phyloP scores from a whole-genome alignment of 1,140 invertebrate genomes.

The Metopolophium dirhodum region DNA sequence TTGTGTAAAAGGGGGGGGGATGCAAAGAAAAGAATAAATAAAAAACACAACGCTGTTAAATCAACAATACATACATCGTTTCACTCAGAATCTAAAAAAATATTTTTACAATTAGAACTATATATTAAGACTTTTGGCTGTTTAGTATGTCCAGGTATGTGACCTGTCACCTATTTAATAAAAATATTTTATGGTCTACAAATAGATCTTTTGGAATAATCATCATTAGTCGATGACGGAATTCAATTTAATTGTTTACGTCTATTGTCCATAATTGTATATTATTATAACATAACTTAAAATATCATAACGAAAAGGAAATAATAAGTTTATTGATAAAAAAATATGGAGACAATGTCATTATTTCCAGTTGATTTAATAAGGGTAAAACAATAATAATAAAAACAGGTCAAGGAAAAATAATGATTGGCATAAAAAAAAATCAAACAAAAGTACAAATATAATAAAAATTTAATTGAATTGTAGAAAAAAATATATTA shows the following conservation, averaged over 20 bases:
- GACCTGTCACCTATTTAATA: neutral
- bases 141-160: too few relatives aligned
- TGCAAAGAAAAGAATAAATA: too few relatives aligned
- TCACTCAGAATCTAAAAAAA: too few relatives aligned
- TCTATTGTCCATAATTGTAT: neutral
- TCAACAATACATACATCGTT: too few relatives aligned
- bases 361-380: conserved; percentile 41
- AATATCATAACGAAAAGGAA: neutral
- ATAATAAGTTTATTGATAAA: neutral
- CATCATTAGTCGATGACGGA: neutral
- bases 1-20: too few relatives aligned
- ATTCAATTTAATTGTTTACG: neutral
- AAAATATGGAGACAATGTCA: conserved; percentile 26
- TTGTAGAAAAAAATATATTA: neutral
- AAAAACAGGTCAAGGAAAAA: conserved; percentile 45
- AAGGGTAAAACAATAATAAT: conserved; percentile 3
- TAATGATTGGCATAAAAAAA: conserved; percentile 8
- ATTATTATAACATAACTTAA: neutral
- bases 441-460: neutral
- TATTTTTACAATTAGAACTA: neutral
- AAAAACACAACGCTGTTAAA: too few relatives aligned
- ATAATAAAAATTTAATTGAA: neutral
- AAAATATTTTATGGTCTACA: neutral
- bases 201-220: neutral
- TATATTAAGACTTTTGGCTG: neutral